Conservation (phyloP, 2,113 vertebrate genomes). For the Pelecanoides urinatrix region DNA sequence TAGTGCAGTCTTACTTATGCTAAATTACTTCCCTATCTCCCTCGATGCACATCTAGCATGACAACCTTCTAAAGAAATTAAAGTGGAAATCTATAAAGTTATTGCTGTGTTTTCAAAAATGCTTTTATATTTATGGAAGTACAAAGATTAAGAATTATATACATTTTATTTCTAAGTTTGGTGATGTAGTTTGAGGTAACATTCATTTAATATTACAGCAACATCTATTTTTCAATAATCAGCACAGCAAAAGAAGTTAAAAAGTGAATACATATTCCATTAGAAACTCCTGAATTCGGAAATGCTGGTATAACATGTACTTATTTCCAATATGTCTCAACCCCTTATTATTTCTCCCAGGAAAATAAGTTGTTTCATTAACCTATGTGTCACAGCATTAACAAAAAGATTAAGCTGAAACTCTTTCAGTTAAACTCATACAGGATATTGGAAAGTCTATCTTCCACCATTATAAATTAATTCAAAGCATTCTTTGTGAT, state of each 20-base stretch:
- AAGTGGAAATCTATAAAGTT: neutral
- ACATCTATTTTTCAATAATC: neutral
- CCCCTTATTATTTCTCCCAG: neutral
- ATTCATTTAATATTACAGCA: neutral
- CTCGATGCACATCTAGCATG: neutral
- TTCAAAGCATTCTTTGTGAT: neutral
- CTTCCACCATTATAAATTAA: neutral
- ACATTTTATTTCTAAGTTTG: neutral
- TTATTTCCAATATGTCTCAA: neutral
- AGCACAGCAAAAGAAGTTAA: neutral
- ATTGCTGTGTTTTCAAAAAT: neutral
- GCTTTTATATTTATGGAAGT: neutral
- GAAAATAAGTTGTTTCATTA: neutral
- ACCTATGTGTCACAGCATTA: neutral
- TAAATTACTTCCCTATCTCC: neutral
- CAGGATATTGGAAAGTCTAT: neutral
- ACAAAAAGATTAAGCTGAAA: neutral
- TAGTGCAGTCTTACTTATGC: neutral
- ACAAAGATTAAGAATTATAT: neutral
- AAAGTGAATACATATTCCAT: neutral
- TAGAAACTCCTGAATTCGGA: neutral
- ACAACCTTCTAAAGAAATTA: neutral
- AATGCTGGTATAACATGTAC: neutral
- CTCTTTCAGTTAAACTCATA: neutral
- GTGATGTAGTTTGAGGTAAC: neutral